A percentile compares a stretch with the other conserved stretches of the same genome.
phyloP scores from a whole-genome alignment of 1,140 invertebrate species.

The Pachypeltis micranthus region DNA sequence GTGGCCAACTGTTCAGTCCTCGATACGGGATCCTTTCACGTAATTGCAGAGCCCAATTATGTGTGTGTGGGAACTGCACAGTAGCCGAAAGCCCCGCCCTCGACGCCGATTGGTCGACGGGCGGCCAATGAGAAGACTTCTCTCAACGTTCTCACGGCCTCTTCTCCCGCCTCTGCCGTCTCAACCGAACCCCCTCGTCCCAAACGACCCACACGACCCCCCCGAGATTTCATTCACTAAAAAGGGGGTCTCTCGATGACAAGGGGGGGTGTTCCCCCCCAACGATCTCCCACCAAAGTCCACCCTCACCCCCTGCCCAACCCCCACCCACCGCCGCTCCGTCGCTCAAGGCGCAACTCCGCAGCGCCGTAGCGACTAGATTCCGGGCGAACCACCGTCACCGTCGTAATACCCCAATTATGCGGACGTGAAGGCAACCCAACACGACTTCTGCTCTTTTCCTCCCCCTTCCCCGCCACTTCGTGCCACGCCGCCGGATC shows the following conservation, averaged over 20 bases:
- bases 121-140: not conserved
- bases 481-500: not conserved
- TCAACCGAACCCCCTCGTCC: too few species aligned
- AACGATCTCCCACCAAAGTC: too few species aligned
- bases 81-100: slow-evolving; percentile 20
- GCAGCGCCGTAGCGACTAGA: too few species aligned
- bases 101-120: not conserved
- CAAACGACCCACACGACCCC: too few species aligned
- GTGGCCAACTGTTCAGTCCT: slow-evolving; percentile 13
- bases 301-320: not conserved
- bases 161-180: slow-evolving; percentile 3
- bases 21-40: slow-evolving; percentile 12
- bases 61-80: slow-evolving; percentile 24
- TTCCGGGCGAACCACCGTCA: not conserved
- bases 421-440: slow-evolving; percentile 10
- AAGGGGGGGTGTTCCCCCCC: not conserved
- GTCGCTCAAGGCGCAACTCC: too few species aligned
- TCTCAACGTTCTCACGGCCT: slow-evolving; percentile 14
- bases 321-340: not conserved
- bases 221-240: not conserved
- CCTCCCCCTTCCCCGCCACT: not conserved
- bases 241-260: too few species aligned
- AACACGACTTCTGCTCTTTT: slow-evolving; percentile 7
- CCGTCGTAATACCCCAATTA: slow-evolving; percentile 15
- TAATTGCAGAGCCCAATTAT: slow-evolving; percentile 21